Evolutionary conservation across 2,113 vertebrate genomes (phyloP).

Genomic region (Plotosus lineatus): DNA sequence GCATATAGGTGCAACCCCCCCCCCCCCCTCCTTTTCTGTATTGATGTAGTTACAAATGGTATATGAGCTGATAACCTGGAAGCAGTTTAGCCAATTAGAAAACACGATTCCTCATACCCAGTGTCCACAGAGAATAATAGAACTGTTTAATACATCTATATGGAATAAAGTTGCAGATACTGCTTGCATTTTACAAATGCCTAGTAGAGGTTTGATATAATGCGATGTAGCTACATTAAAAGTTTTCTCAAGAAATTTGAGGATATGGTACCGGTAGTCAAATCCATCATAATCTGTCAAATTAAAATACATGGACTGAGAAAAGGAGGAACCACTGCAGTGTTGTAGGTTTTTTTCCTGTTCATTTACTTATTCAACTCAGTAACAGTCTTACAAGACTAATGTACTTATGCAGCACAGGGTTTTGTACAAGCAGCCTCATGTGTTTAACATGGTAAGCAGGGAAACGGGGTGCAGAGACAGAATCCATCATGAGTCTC

Average conservation of each 20-base stretch:
- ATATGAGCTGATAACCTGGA: too few species aligned
- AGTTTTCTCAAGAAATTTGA: too few species aligned
- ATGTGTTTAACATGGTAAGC: conserved; percentile 44
- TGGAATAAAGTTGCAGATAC: not conserved
- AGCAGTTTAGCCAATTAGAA: too few species aligned
- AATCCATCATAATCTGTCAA: not conserved
- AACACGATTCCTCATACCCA: too few species aligned
- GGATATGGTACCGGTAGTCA: too few species aligned
- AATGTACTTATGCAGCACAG: conserved; percentile 5
- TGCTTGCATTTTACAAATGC: not conserved
- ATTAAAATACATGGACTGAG: too few species aligned
- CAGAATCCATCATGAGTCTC: conserved; percentile 36
- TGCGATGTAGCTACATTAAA: not conserved
- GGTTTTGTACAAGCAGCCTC: conserved; percentile 27
- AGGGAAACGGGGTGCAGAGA: conserved; percentile 35
- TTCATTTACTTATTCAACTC: not conserved
- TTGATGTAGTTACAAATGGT: too few species aligned
- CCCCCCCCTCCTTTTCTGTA: too few species aligned
- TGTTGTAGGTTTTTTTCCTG: conserved; percentile 1
- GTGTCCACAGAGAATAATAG: too few species aligned
- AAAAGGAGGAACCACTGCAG: not conserved
- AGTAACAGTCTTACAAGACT: conserved; percentile 15
- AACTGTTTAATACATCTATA: not conserved
- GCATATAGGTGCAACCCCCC: too few species aligned
- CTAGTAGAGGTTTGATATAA: not conserved